These are phyloP conservation scores for Isaurus tuberculatus DNA, from an alignment of 92 coral and sea anemone genomes.

Conservation along the genomic window DNA sequence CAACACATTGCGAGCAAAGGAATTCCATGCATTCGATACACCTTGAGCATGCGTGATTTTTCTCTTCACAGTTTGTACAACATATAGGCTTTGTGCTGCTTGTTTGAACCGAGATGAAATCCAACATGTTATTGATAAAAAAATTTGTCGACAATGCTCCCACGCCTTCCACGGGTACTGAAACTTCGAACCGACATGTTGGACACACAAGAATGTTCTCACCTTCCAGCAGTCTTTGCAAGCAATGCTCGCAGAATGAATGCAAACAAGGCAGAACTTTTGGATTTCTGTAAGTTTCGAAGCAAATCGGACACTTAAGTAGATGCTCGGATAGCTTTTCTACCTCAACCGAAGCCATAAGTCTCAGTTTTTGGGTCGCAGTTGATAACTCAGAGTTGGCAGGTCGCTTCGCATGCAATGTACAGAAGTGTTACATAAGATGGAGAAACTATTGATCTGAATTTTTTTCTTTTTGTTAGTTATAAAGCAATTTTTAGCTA, in stretches of 20 bases:
- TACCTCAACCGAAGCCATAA: constrained; percentile 97
- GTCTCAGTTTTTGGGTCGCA: not conserved
- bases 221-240: constrained; percentile 83
- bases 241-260: constrained; percentile 92
- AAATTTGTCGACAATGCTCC: constrained; percentile 88
- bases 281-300: constrained; percentile 90
- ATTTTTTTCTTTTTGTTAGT: not conserved
- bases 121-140: constrained; percentile 98
- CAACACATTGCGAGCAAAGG: constrained; percentile 90
- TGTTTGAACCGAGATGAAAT: constrained; percentile 90
- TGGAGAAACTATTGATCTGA: not conserved
- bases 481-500: not conserved
- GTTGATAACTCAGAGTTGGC: not conserved
- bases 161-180: constrained; percentile 88
- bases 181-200: constrained; percentile 87
- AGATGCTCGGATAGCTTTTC: constrained; percentile 97
- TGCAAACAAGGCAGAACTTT: constrained; percentile 95
- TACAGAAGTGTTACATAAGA: not conserved
- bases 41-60: constrained; percentile 81
- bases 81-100: constrained; percentile 85
- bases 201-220: constrained; percentile 89
- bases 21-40: constrained; percentile 98
- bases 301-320: constrained; percentile 91
- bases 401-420: not conserved
- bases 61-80: constrained; percentile 94